Evolutionary conservation across 2,888 invertebrate genomes (phyloP), one percentile per base, ranked within the genome.

Genomic region (Noctua comes): DNA sequence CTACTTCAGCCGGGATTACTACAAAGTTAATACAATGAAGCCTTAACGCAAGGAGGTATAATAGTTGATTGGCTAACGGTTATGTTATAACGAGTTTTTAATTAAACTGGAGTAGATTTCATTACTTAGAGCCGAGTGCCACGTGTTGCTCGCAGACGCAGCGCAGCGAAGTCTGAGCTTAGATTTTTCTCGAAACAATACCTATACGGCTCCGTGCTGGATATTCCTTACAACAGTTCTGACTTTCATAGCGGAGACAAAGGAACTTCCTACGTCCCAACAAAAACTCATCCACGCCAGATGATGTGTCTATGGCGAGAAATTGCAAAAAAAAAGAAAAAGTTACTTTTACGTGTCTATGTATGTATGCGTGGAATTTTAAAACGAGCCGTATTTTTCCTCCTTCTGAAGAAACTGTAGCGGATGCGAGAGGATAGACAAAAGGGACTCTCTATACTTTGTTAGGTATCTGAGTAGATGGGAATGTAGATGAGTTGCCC

Each of bases 231-330:
- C 96, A 94, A 93, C 94, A 94, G 95, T 96, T 95, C 95, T 95
- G 94, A 96, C 96, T 95, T 96, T 96, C 96, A 95, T 94, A 94
- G 93, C 92, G 90, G 91, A 95, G 93, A 96, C 96, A 97, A 97
- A 96, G 94, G 93, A 92, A 94, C 95, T 95, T 95, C 95, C 95
- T 95, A 93, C 95, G 92, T 95, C 91, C 94, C 94, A 95, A 96
- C 96, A 96, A 96, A 96, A 96, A 96, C 96, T 96, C 96, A 95
- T 95, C 95, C 95, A 94, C 95, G 95, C 95, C 95, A 95, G 95
- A 96, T 96, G 96, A 96, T 96, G 94, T 95, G 96, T 96, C 96
- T 96, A 96, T 96, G 95, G 96, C 95, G 95, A 95, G 95, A 95
- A 95, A 96, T 95, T 95, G 94, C 93, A 95, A 95, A 96, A 95